Base-by-base conservation (phyloP, 2,113 vertebrate genomes). In the Leptobrachium leishanense region DNA sequence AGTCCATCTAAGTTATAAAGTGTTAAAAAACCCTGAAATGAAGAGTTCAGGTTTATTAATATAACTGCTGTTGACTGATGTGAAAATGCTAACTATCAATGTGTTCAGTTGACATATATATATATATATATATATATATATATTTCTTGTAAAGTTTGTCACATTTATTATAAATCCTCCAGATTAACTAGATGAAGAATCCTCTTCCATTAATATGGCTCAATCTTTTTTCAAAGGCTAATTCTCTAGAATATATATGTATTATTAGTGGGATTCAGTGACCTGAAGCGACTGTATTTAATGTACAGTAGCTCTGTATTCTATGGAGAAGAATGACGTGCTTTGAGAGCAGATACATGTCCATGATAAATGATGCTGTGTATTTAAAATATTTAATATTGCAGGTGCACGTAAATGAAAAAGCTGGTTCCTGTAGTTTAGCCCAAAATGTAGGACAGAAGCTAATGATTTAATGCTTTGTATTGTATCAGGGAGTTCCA, bases 1-100 rank as follows among this genome's bases (percentile, higher is more conserved):
- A 92, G 90, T 92, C 89, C 92, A 90, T 92, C 91, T 92, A 94
- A 93, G 92, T 92, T 92, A 91, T 92, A 92, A 93, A 92, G 92
- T 92, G 90, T 92, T 31, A 31, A 92, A 92, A 93, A 81, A 73
- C 2, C 2, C 91, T 90, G 91, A 92, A 31, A 89, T 93, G 92
- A 93, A 92, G 92, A 93, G 92, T 31, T 90, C 90, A 87, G 90
- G 88, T 91, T 92, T 90, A 93, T 93, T 93, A 94, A 92, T 92
- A 94, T 91, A 88, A 90, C 91, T 92, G 90, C 90, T 90, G 92
- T 91, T 92, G 90, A 93, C 92, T 93, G 90, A 91, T 90, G 90
- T 90, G 90, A 92, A 92, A 93, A 93, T 90, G 91, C 91, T 92
- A 92, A 93, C 91, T 92, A 93, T 92, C 91, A 93, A 90, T 50